A percentile compares a stretch with the other conserved stretches of the same genome.
These are phyloP conservation scores for Biston stratarius DNA, from an alignment of 2,888 invertebrate genomes.

Conservation along the genomic window DNA sequence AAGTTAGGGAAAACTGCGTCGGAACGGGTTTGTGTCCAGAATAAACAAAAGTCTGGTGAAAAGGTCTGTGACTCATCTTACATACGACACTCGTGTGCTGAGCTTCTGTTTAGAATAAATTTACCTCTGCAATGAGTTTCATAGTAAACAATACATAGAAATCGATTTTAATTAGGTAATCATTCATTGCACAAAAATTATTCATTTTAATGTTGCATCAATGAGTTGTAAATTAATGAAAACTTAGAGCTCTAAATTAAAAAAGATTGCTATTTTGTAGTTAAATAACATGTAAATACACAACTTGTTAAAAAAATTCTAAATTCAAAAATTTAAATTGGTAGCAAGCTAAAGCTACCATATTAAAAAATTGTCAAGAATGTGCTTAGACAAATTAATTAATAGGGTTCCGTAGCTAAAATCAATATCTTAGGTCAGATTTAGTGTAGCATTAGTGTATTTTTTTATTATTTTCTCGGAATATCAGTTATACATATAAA, in stretches of 20 bases:
- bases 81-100: constrained; percentile 59
- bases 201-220: constrained; percentile 18
- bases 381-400: too few relatives aligned
- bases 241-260: constrained; percentile 13
- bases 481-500: too few relatives aligned
- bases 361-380: too few relatives aligned
- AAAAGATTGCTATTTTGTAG: too few relatives aligned
- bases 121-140: constrained; percentile 68
- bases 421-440: too few relatives aligned
- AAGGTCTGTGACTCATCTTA: constrained; percentile 81
- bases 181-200: constrained; percentile 39
- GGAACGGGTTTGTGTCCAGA: constrained; percentile 71
- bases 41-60: constrained; percentile 78
- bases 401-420: too few relatives aligned
- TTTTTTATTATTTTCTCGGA: too few relatives aligned
- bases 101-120: constrained; percentile 79
- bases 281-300: too few relatives aligned
- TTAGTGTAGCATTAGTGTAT: too few relatives aligned
- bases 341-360: too few relatives aligned
- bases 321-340: not conserved
- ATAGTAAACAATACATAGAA: constrained; percentile 58
- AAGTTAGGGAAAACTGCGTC: constrained; percentile 69
- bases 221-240: not conserved
- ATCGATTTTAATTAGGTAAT: constrained; percentile 50
- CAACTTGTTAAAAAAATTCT: not conserved